phyloP scores from a whole-genome alignment of 2,113 vertebrate genomes.

The Phylloscopus trochiloides region DNA sequence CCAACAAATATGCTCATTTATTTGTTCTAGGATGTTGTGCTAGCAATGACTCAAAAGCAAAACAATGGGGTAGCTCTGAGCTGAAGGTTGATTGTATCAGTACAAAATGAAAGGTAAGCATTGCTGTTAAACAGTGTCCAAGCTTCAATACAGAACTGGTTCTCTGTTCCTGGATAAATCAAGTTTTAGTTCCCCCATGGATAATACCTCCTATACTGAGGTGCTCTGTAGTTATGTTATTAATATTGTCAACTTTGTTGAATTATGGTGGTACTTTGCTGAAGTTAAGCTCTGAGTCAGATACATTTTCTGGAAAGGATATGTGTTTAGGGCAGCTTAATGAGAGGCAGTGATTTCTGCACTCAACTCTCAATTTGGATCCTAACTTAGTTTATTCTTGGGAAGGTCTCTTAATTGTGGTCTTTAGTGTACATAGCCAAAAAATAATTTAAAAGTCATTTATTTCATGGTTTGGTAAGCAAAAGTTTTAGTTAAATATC shows the following conservation, averaged over 20 bases:
- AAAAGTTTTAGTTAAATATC: not conserved
- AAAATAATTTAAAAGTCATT: not conserved
- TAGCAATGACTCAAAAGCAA: conserved; percentile 25
- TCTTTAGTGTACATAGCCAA: not conserved
- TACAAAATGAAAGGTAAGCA: not conserved
- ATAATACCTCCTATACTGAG: not conserved
- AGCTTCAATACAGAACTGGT: not conserved
- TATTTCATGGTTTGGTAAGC: not conserved
- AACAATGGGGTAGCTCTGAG: not conserved
- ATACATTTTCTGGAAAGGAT: not conserved
- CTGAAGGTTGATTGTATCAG: not conserved
- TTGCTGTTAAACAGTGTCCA: not conserved
- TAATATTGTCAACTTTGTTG: not conserved
- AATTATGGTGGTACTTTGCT: not conserved
- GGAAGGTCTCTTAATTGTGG: not conserved
- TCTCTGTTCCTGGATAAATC: not conserved
- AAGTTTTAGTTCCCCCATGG: not conserved
- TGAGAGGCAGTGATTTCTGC: not conserved
- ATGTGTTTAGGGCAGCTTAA: not conserved
- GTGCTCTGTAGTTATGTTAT: not conserved
- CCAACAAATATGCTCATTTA: not conserved
- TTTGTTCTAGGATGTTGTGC: conserved; percentile 8
- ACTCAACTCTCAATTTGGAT: not conserved
- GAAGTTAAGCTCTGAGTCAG: not conserved
- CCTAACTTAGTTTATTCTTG: not conserved